Base-by-base conservation (phyloP, 2,888 invertebrate genomes). In the Argyresthia goedartella region DNA sequence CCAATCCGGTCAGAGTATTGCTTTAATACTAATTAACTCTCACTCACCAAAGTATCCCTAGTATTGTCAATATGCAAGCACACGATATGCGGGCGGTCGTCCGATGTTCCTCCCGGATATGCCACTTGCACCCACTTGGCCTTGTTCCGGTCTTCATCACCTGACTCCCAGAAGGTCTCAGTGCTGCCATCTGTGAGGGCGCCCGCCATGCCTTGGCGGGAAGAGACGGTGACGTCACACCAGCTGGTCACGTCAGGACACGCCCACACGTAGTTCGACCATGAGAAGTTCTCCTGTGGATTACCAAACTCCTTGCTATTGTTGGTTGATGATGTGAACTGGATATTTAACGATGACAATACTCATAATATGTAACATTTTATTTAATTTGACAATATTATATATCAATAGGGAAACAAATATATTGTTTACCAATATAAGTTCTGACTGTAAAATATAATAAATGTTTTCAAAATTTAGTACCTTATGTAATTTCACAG, bases 151-250 rank as follows among this genome's bases (percentile, higher is more conserved):
- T 99, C 98, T 68, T 98, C 98, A 65, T 98, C 98, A 0, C 97
- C 98, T 41, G 97, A 97, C 81, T 99, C 99, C 99, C 99, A 99
- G 81, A 99, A 99, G 0, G 99, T 99, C 75, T 99, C 99, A 0
- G 98, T 97, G 6, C 96, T 96, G 64, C 94, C 94, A 72, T 99
- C 99, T 0, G 93, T 94, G 13, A 99, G 88, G 59, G 97, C 96
- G 1, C 93, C 94, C 4, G 96, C 92, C 96, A 99, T 97, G 8
- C 96, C 97, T 66, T 94, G 95, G 0, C 98, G 89, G 59, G 97
- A 98, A 0, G 98, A 98, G 0, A 96, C 96, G 60, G 93, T 94
- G 49, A 97, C 90, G 61, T 95, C 95, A 35, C 93, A 89, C 61
- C 88, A 87, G 0, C 88, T 76, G 0, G 96, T 96, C 58, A 97